Base-by-base conservation (phyloP, 2,888 invertebrate species). In the Lordiphosa fenestrarum region DNA sequence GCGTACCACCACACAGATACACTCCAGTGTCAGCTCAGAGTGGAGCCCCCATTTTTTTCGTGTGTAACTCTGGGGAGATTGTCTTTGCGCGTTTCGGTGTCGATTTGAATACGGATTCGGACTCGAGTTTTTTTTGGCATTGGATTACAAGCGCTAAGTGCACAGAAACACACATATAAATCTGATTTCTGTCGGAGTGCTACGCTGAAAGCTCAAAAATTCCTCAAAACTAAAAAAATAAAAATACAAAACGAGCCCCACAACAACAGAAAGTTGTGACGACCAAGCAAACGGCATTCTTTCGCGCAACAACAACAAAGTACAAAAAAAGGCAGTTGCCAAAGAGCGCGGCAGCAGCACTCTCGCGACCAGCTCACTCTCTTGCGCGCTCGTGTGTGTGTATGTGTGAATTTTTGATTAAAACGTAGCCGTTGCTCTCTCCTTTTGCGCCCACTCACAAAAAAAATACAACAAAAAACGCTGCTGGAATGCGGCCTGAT, bases 281-380 rank as follows among this genome's bases (percentile, higher is more conserved):
- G 57, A 85, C 78, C 78, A 81, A 85, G 75, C 80, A 74, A 74
- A 84, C 85, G 74, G 72, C 87, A 87, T 87, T 88, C 87, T 86
- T 87, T 87, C 74, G 86, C 70, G 78, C 88, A 87, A 88, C 86
- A 87, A 87, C 87, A 87, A 87, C 25, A 78, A 73, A 70, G 69
- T 63, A 30, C 7, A 30, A 30, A 30, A 25, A 63, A 66, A 70
- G 73, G 66, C 71, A 61, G 59, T 64, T 60, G 63, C 63, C 54
- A 64, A 55, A 47, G 53, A 55, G 59, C 50, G 52, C 25, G 25
- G 25, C 25, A 25, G 25, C 25, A 25, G 25, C 64, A 56, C 60
- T 46, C 66, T 53, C 46, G 35, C 54, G 19, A 51, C 59, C 49
- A 39, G 49, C 51, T 57, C 60, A 48, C 53, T 54, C 52, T 35